These are phyloP conservation scores for Onychomys leucogaster DNA, from an alignment of 2,797 vertebrate genomes.

Conservation along the genomic window DNA sequence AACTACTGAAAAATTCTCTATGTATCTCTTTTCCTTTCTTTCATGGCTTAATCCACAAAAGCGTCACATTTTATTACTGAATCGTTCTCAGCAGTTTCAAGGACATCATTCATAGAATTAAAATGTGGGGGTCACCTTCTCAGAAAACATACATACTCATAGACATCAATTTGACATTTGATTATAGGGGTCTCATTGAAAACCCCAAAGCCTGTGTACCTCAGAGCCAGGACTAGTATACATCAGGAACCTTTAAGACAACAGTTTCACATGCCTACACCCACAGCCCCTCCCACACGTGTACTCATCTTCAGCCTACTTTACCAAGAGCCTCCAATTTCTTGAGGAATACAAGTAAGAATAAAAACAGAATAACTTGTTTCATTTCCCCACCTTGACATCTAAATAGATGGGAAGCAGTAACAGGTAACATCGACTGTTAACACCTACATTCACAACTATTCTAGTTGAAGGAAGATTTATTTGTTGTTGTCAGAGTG, in stretches of 20 bases:
- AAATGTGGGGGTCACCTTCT: neutral
- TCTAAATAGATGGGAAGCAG: neutral
- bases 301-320: neutral
- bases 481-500: neutral
- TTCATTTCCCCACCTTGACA: neutral
- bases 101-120: neutral
- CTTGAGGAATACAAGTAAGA: neutral
- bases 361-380: conserved; percentile 29
- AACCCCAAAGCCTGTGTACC: neutral
- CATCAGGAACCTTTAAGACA: neutral
- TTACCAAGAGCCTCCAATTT: neutral
- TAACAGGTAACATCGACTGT: neutral
- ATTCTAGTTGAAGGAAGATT: neutral
- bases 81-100: neutral
- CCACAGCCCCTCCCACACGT: neutral
- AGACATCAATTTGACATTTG: neutral
- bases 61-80: neutral
- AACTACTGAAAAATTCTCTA: neutral
- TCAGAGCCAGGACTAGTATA: neutral
- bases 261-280: neutral
- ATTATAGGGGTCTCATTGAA: neutral
- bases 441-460: conserved; percentile 25
- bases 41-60: neutral
- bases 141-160: neutral
- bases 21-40: neutral